Percentiles rank a stretch among this genome's conserved stretches.
Evolutionary conservation across 2,797 vertebrate genomes (phyloP).

Genomic region (Rhabdophis nuchalis): DNA sequence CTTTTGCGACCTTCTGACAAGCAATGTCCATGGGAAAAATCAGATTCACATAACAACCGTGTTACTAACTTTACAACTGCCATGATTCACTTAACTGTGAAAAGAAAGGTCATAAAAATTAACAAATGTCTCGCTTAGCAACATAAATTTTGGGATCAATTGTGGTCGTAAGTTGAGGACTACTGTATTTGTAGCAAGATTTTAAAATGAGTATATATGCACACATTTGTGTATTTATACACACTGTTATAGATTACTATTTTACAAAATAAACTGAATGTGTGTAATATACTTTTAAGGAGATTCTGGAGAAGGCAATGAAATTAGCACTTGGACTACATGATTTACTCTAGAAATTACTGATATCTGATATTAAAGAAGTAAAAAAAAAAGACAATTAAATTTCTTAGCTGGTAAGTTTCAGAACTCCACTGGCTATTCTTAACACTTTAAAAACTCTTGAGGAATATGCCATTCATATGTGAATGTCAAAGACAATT

Average conservation of each 20-base stretch:
- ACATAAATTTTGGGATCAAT: too few relatives aligned
- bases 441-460: background rate
- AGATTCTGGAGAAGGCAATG: background rate
- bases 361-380: background rate
- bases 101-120: too few relatives aligned
- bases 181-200: conserved; percentile 9
- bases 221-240: background rate
- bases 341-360: background rate
- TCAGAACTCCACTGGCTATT: background rate
- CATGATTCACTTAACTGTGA: too few relatives aligned
- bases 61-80: too few relatives aligned
- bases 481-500: background rate
- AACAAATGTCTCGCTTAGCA: too few relatives aligned
- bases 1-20: too few relatives aligned
- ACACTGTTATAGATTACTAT: background rate
- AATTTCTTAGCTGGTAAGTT: background rate
- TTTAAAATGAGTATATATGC: background rate
- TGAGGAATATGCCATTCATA: background rate
- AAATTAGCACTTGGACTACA: background rate
- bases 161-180: too few relatives aligned
- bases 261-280: background rate
- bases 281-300: background rate
- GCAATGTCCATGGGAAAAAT: too few relatives aligned
- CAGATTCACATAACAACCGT: too few relatives aligned
- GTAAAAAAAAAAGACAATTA: background rate